Evolutionary conservation across 2,888 invertebrate species (phyloP).

Genomic region (Nysson spinosus): DNA sequence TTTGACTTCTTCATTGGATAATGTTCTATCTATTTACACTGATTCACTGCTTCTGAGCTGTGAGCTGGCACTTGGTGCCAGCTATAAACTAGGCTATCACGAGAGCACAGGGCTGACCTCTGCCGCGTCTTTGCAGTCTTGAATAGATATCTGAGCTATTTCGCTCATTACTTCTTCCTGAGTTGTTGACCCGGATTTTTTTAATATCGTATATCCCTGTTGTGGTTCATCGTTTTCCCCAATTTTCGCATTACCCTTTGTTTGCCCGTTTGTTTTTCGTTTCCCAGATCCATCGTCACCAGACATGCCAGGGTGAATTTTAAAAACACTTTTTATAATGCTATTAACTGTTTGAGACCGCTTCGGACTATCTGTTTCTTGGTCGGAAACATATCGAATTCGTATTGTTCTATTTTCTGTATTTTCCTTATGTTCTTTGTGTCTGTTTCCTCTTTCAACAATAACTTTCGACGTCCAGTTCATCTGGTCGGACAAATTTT

Average conservation of each 20-base stretch:
- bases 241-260: slow-evolving; percentile 38
- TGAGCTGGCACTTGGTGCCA: slow-evolving; percentile 33
- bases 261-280: slow-evolving; percentile 48
- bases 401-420: slow-evolving; percentile 42
- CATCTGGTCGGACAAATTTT: slow-evolving; percentile 34
- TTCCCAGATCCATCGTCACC: slow-evolving; percentile 45
- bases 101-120: slow-evolving; percentile 67
- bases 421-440: slow-evolving; percentile 42
- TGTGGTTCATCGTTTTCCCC: slow-evolving; percentile 53
- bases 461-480: slow-evolving; percentile 28
- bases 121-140: slow-evolving; percentile 69
- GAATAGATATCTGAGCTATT: slow-evolving; percentile 69
- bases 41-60: slow-evolving; percentile 31
- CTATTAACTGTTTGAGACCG: slow-evolving; percentile 67
- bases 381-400: slow-evolving; percentile 50
- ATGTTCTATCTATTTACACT: slow-evolving; percentile 60
- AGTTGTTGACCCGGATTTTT: slow-evolving; percentile 60
- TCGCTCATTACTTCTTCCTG: slow-evolving; percentile 64
- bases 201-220: slow-evolving; percentile 69
- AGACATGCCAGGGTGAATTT: slow-evolving; percentile 56
- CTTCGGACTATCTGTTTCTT: slow-evolving; percentile 62
- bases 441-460: slow-evolving; percentile 35
- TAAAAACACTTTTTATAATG: slow-evolving; percentile 68
- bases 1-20: slow-evolving; percentile 42
- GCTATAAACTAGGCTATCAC: slow-evolving; percentile 68